Evolutionary conservation across 2,113 vertebrate genomes (phyloP), one percentile per base, ranked within the genome.

Genomic region (Numida meleagris): DNA sequence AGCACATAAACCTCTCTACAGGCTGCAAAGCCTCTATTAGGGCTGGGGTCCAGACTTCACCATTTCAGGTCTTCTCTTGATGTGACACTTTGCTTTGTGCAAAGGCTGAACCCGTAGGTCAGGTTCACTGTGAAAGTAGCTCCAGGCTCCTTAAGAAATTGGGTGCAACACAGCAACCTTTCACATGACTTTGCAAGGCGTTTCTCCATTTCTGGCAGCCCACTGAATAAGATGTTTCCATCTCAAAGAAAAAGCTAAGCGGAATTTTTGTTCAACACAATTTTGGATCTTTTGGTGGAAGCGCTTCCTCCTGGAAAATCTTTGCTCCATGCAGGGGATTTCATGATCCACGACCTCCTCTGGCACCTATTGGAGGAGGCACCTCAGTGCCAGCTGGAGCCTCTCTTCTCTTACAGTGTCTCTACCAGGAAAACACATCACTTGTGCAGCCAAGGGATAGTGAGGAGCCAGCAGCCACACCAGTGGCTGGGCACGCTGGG

Each of bases 401-500:
- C 20, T 77, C 27, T 40, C 45, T 62, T 62, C 57, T 73, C 8
- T 70, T 34, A 6, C 1, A 46, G 31, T n/a, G 83, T 59, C 78
- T 33, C 70, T 36, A 63, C 46, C 42, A 78, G 43, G 34, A 46
- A 63, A 89, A 57, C 9, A 43, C 12, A 14, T 21, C 15, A 23
- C 33, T 77, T 83, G 21, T 48, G 34, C 29, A 58, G 34, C 82
- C 13, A 46, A 34, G 27, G 36, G 15, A 63, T 23, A 10, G 48
- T 4, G n/a, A 55, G 40, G 55, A 73, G 36, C 27, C 8, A 2
- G 46, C 62, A 89, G 27, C 20, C 51, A 33, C n/a, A 17, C 24
- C 0, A 0, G 3, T 25, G 71, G 36, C 67, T 86, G 51, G 72
- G n/a, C 36, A 46, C 7, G 9, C 27, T 0, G 0, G 50, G 36